Base-by-base conservation (phyloP, 2,113 vertebrate species). In the Alectura lathami region DNA sequence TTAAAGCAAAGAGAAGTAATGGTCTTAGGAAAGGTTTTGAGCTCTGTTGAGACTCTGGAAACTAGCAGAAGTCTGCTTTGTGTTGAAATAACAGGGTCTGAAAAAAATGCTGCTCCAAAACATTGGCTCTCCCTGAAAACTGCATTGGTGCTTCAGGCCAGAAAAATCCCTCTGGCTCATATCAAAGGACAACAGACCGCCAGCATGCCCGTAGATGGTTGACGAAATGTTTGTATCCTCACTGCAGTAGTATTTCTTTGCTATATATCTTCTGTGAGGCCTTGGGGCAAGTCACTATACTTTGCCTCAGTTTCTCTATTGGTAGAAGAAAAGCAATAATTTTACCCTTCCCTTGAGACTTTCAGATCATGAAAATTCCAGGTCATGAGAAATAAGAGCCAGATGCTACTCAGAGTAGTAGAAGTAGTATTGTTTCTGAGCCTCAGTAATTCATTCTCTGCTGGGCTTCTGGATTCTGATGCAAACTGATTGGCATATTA, bases 211-310 rank as follows among this genome's bases (percentile, higher is more conserved):
- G 20, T 21, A 75, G 7, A 40, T 30, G 29, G 20, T 42, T 53
- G 14, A 36, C 27, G 72, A 53, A 83, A 69, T n/a, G 4, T 17
- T 21, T 7, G 22, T 48, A 60, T 51, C 53, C 24, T 59, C n/a
- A n/a, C 21, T 57, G 32, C 13, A 50, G 36, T 9, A 74, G 10
- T 29, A 27, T 74, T 78, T 67, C 54, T 75, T 70, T 59, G 23
- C 47, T n/a, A 20, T 54, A 15, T 18, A 23, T 4, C 24, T 73
- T 69, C 67, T 66, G 1, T 5, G 34, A 79, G 21, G 17, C 26
- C 12, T 72, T 1, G 4, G 20, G 42, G 17, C 27, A 79, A 87
- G 15, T 56, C 1, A 0, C 32, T 1, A 0, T 18, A 87, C 36
- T 30, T 36, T 77, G 24, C 62, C 70, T 89, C 67, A 57, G 5